Base-by-base conservation (phyloP, 2,797 vertebrate genomes). In the Petrocephalus schoutedeni region DNA sequence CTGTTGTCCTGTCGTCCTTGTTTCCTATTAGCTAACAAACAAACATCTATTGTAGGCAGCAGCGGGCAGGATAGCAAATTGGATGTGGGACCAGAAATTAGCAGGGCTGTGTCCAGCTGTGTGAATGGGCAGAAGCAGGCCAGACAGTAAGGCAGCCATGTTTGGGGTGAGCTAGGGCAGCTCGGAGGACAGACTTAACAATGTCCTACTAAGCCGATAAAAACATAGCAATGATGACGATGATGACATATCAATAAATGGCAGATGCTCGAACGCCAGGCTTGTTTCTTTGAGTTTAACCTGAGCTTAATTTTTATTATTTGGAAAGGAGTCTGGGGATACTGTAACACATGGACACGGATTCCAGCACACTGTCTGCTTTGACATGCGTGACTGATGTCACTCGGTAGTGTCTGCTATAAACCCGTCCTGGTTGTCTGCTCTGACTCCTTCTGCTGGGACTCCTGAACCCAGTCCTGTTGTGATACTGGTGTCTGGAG, bases 41-140 rank as follows among this genome's bases (percentile, higher is more conserved):
- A 95, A 95, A 95, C 94, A 95, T 95, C 93, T 91, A 92, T 92
- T 92, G 94, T 86, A 87, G 89, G 91, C 89, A 90, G 90, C 89
- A 89, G 89, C 90, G 87, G 53, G 83, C 28, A 21, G 16, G 14
- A 28, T 87, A 19, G 36, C 10, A 71, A 21, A 71, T 64, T 59
- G 56, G 54, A 56, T 19, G 28, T 19, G n/a, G 51, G 6, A 32
- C 16, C 19, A 49, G 16, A 82, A 51, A 49, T 49, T 82, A 90
- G 89, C 91, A 90, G 89, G 90, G 89, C 91, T 94, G 90, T 93
- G 91, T 87, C 59, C 21, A 54, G 21, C 21, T 87, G 87, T 59
- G 51, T 80, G 16, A 57, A 57, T 84, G 87, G 57, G 87, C 49
- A 58, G 61, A 85, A 5, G 5, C 67, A 74, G 67, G 67, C 32